Percentiles rank a stretch among this genome's conserved stretches.
phyloP scores from a whole-genome alignment of 2,888 invertebrate species.

The Galeruca laticollis region DNA sequence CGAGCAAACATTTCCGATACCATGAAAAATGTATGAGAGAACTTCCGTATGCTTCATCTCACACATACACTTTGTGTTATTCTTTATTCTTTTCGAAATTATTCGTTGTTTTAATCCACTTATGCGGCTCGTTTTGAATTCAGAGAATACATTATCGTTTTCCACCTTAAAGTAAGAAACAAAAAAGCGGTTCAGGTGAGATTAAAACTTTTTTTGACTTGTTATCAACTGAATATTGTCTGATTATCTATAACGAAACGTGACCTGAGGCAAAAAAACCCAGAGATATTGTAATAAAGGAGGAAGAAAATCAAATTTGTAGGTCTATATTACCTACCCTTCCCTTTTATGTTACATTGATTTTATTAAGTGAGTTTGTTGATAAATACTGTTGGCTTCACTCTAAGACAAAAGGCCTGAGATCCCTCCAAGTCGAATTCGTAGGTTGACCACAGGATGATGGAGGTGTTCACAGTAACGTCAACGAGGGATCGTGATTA shows the following conservation, averaged over 20 bases:
- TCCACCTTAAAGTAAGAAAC: constrained; percentile 44
- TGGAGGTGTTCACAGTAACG: constrained; percentile 62
- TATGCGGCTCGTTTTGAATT: constrained; percentile 57
- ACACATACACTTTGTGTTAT: constrained; percentile 54
- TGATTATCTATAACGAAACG: no score
- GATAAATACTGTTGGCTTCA: constrained; percentile 19
- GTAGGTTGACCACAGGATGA: constrained; percentile 58
- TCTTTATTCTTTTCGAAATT: constrained; percentile 51
- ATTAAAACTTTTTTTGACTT: no score
- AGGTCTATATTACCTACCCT: no score
- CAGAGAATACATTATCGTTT: constrained; percentile 52
- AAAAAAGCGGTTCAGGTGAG: no score
- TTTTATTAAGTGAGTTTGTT: constrained; percentile 2
- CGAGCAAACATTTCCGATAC: constrained; percentile 60
- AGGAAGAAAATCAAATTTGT: no score
- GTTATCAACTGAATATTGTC: no score
- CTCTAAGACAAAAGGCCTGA: constrained; percentile 29
- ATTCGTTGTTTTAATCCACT: constrained; percentile 58
- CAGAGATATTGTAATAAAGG: no score
- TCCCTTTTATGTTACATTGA: no score
- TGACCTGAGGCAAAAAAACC: no score
- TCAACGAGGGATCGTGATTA: constrained; percentile 60
- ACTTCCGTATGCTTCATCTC: constrained; percentile 57
- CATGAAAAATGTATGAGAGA: constrained; percentile 63
- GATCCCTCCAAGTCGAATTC: constrained; percentile 40